Evolutionary conservation across 2,113 vertebrate species (phyloP).

Genomic region (Oreochromis niloticus): DNA sequence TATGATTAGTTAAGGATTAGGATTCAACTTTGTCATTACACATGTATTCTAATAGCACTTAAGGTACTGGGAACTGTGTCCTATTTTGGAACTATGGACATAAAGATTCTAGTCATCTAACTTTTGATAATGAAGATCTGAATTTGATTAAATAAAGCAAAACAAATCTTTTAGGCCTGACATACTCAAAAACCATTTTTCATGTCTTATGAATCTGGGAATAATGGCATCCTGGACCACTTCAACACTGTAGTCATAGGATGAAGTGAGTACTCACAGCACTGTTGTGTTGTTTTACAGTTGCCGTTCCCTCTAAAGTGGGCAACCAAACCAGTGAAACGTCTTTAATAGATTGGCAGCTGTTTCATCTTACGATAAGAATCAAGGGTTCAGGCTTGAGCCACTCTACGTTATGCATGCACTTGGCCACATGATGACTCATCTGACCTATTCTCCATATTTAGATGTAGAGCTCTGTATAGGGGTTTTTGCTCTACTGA

Average conservation of each 20-base stretch:
- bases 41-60: not conserved
- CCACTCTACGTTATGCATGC: not conserved
- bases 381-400: not conserved
- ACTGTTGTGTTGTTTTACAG: not conserved
- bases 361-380: not conserved
- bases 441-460: not conserved
- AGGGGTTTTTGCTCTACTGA: not conserved
- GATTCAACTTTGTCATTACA: not conserved
- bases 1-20: not conserved
- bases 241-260: not conserved
- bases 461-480: not conserved
- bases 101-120: not conserved
- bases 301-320: not conserved
- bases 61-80: not conserved
- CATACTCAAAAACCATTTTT: not conserved
- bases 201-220: not conserved
- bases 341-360: not conserved
- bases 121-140: not conserved
- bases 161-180: not conserved
- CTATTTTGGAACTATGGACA: not conserved
- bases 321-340: not conserved
- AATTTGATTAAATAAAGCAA: not conserved
- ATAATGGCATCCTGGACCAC: not conserved
- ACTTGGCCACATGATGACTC: not conserved
- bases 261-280: not conserved